Evolutionary conservation across 2,888 invertebrate genomes (phyloP).

Genomic region (Scelioninae gen. 2): DNA sequence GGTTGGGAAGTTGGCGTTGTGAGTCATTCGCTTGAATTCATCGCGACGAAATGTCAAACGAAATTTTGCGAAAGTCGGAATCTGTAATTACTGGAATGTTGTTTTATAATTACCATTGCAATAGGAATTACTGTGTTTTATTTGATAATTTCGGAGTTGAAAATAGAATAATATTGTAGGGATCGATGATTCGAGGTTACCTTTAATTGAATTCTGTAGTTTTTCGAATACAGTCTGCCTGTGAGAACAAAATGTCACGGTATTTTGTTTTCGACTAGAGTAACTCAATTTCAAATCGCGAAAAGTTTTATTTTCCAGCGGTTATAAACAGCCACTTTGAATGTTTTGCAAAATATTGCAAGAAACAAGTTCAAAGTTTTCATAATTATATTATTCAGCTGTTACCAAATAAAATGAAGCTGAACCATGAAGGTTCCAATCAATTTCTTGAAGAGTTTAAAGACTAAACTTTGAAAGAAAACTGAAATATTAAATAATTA

Average conservation of each 20-base stretch:
- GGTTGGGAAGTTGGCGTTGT: neutral
- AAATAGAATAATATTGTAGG: neutral
- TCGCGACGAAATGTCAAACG: conserved; percentile 2
- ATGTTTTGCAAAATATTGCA: too few species aligned
- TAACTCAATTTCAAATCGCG: too few species aligned
- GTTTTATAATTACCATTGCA: neutral
- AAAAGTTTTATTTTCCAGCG: too few species aligned
- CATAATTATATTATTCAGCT: too few species aligned
- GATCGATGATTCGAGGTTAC: conserved; percentile 8
- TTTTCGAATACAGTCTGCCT: neutral
- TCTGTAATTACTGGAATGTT: conserved; percentile 3
- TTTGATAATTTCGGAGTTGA: neutral
- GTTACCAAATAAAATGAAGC: too few species aligned
- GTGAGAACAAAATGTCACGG: neutral
- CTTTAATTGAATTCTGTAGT: neutral
- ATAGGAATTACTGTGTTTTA: conserved; percentile 9
- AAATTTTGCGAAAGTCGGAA: conserved; percentile 32
- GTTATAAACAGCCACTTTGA: too few species aligned
- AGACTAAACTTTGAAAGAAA: too few species aligned
- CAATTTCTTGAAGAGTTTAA: too few species aligned
- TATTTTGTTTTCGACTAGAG: too few species aligned
- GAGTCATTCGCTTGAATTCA: neutral
- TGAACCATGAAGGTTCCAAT: too few species aligned
- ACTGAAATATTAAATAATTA: too few species aligned
- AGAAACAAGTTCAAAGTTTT: too few species aligned